Base-by-base conservation (phyloP, 2,797 vertebrate genomes). In the Siniperca obscura region DNA sequence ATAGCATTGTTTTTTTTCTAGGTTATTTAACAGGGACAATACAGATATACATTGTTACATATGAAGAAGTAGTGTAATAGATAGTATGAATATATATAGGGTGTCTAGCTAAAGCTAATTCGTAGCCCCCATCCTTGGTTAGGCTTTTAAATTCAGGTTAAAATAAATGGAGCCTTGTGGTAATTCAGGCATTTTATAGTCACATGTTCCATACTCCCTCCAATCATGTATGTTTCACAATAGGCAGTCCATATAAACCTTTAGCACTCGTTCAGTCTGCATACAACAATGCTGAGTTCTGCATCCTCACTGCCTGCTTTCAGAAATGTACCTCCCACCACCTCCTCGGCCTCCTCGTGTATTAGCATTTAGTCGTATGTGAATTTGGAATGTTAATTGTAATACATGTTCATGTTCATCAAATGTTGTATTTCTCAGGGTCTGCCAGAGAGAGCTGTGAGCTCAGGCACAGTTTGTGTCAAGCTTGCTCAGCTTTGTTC, bases 401-500 rank as follows among this genome's bases (percentile, higher is more conserved):
- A 53, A 22, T 6, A n/a, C 0, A 9, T 16, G 25, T 27, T 56
- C 5, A 27, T 56, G n/a, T 25, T 25, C 53, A 52, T 52, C 2
- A 52, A 4, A 48, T 48, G 17, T 48, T 30, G 22, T 48, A 68
- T 30, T 4, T 4, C 25, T 57, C 12, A 8, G 40, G 14, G 27
- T 55, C 11, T 27, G 42, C 46, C 14, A 52, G 17, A 2, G 11
- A 6, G 30, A 22, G 0, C 27, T 36, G 14, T 25, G 52, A 62
- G 13, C 36, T 61, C 16, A 74, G 55, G 73, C 59, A 77, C 55
- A 36, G 59, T 36, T 16, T 27, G 71, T 34, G 38, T 46, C 16
- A 52, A 22, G 50, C 48, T 50, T 50, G 6, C 50, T n/a, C 22
- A 12, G 52, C n/a, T 55, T n/a, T 55, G 52, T 16, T 78, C 60